Base-by-base conservation (phyloP, 2,113 vertebrate species). In the Zosterops japonicus region DNA sequence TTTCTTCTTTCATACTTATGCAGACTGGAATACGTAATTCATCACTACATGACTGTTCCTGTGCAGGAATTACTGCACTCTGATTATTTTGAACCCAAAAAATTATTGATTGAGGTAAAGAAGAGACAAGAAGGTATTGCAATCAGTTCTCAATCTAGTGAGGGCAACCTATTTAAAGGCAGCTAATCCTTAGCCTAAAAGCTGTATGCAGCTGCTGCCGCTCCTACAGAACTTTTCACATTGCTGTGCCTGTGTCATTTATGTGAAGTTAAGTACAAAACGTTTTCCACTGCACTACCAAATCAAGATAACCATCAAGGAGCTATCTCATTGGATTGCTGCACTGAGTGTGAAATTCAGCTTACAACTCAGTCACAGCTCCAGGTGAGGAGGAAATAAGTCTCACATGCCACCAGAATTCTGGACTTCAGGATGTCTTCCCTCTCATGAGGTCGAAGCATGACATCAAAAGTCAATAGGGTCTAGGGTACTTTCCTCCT, bases 61-160 rank as follows among this genome's bases (percentile, higher is more conserved):
- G 21, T 36, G 21, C 49, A 92, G 80, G 42, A 89, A 94, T 95
- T 97, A 90, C 31, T 76, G 33, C 49, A 65, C 53, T 92, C 79
- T 92, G 86, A 90, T 95, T 95, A 91, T 94, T 89, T 78, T 67
- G 61, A 93, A 87, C 64, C 56, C 79, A 64, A 92, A 92, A 96
- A 97, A 72, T 87, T 96, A 95, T 82, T 93, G 92, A 94, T 88
- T 96, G 89, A 81, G n/a, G 69, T 78, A 92, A 92, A 75, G 82
- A 91, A 93, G 65, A 89, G 83, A 87, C 60, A 87, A 83, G 77
- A 83, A 93, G 50, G 39, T 82, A 53, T 33, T 82, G 69, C 92
- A 92, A 94, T 95, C 88, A 92, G 76, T 75, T 90, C 86, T 83
- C 92, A 90, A 60, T 87, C 89, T 81, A 88, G 80, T 16, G 31